Percentiles rank a stretch among this genome's conserved stretches.
Conservation (phyloP, 2,888 invertebrate genomes). For the Epistrophe grossulariae region DNA sequence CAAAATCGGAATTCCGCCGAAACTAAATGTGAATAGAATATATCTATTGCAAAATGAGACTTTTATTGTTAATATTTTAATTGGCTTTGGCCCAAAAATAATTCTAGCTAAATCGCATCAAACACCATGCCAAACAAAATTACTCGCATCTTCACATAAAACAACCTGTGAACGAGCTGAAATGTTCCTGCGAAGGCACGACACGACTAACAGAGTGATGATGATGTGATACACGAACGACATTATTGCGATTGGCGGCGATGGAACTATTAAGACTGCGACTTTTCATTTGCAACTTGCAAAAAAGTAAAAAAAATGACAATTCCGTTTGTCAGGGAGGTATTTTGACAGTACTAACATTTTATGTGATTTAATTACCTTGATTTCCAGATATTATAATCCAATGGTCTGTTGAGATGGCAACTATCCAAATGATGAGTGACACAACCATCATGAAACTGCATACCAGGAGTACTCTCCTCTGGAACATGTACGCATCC, state of each 20-base stretch:
- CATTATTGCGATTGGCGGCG: not conserved
- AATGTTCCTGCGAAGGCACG: constrained; percentile 5
- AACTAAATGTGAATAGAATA: constrained; percentile 1
- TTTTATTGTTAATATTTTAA: constrained; percentile 67
- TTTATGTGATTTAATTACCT: constrained; percentile 77
- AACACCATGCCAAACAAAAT: constrained; percentile 39
- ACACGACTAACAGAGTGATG: constrained; percentile 3
- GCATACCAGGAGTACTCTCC: constrained; percentile 89
- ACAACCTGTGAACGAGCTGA: constrained; percentile 74
- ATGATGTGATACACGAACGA: constrained; percentile 25
- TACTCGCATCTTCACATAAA: constrained; percentile 13
- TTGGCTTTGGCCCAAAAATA: constrained; percentile 67
- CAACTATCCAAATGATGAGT: constrained; percentile 89
- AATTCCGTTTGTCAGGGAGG: constrained; percentile 53
- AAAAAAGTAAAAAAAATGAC: not conserved
- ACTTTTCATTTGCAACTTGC: not conserved
- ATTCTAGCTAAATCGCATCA: constrained; percentile 59
- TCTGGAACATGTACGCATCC: constrained; percentile 88
- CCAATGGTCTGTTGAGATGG: constrained; percentile 91
- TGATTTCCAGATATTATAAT: constrained; percentile 85
- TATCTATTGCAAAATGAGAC: constrained; percentile 56
- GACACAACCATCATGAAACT: constrained; percentile 88
- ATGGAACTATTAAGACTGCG: constrained; percentile 20
- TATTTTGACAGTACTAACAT: constrained; percentile 21
- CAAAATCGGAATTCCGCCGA: constrained; percentile 18